A percentile compares a stretch with the other conserved stretches of the same genome.
Evolutionary conservation across 2,113 vertebrate species (phyloP).

Genomic region (Gopherus flavomarginatus): DNA sequence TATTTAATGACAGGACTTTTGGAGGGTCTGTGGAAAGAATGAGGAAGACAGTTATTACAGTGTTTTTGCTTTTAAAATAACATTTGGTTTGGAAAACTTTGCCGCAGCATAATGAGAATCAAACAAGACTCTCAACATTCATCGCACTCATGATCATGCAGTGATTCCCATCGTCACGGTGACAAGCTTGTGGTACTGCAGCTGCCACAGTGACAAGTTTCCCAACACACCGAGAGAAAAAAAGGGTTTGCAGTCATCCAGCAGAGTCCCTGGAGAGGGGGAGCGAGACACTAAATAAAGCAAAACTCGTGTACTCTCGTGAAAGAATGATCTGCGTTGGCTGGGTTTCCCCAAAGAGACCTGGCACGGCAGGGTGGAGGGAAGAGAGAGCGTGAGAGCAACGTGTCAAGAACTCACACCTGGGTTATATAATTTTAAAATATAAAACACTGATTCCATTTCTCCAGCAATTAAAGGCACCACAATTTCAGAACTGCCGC

Average conservation of each 20-base stretch:
- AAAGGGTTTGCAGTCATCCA: background rate
- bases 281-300: background rate
- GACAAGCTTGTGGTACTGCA: background rate
- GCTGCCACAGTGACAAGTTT: slow-evolving; percentile 35
- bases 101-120: background rate
- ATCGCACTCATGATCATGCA: background rate
- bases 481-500: background rate
- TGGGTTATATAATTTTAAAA: background rate
- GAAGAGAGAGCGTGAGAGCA: accelerated
- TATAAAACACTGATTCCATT: slow-evolving; percentile 30
- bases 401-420: slow-evolving; percentile 1
- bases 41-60: background rate
- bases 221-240: background rate
- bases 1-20: background rate
- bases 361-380: background rate
- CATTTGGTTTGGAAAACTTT: background rate
- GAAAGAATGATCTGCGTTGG: background rate
- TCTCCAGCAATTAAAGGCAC: background rate
- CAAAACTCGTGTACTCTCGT: background rate
- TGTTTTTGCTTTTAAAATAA: background rate
- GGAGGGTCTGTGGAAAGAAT: background rate
- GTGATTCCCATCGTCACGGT: background rate
- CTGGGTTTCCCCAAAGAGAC: background rate
- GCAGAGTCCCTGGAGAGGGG: background rate
- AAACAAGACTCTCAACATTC: background rate